Percentiles rank a stretch among this genome's conserved stretches.
Conservation (phyloP, 2,113 vertebrate species). For the Tragelaphus buxtoni region DNA sequence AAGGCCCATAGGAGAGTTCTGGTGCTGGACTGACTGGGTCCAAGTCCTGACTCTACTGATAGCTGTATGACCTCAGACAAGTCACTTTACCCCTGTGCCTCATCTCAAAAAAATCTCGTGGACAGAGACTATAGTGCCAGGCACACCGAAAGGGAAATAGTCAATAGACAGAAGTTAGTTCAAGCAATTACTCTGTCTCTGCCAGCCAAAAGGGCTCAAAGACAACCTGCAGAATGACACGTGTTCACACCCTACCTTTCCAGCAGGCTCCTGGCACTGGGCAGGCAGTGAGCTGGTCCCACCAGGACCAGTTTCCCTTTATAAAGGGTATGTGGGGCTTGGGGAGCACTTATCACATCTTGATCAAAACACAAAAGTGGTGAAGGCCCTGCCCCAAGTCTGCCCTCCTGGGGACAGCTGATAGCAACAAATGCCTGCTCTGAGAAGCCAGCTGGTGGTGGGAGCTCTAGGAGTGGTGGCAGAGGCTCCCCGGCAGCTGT, state of each 20-base stretch:
- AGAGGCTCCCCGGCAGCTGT: constrained; percentile 23
- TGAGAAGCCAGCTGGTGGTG: constrained; percentile 1
- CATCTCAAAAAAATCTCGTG: background rate
- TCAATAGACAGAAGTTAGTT: background rate
- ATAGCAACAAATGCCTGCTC: constrained; percentile 35
- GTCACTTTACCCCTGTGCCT: background rate
- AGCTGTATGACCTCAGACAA: constrained; percentile 7
- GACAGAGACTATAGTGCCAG: background rate
- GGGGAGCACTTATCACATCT: constrained; percentile 62
- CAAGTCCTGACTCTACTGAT: background rate
- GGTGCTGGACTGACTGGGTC: background rate
- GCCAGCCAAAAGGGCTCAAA: background rate
- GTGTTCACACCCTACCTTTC: constrained; percentile 65
- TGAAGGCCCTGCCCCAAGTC: constrained; percentile 27
- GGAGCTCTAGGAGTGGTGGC: background rate
- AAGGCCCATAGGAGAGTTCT: background rate
- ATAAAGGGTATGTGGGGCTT: constrained; percentile 14
- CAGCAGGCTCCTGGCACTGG: constrained; percentile 45
- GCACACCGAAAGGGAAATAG: background rate
- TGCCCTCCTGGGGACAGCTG: constrained; percentile 36
- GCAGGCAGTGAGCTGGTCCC: constrained; percentile 15
- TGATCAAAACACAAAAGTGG: constrained; percentile 44
- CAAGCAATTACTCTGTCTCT: background rate
- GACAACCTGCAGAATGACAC: background rate
- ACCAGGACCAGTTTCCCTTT: constrained; percentile 52